Evolutionary conservation across 1,140 invertebrate genomes (phyloP).

Genomic region (Diachasmimorpha longicaudata): DNA sequence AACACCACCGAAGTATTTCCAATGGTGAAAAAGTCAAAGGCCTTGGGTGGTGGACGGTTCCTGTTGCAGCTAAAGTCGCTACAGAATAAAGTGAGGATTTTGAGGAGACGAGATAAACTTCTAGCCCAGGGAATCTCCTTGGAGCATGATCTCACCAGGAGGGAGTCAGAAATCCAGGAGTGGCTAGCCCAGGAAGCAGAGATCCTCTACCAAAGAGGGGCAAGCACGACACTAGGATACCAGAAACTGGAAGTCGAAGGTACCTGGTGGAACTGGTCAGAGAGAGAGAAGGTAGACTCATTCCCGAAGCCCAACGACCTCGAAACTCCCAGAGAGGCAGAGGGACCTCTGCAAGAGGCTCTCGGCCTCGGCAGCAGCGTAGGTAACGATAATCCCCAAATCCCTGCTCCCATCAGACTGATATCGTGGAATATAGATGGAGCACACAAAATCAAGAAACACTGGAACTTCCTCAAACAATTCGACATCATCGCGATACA

Average conservation of each 20-base stretch:
- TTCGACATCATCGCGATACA: constrained; percentile 24
- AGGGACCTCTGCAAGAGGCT: too few relatives aligned
- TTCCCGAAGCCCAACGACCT: neutral
- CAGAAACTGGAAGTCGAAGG: neutral
- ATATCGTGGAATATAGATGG: neutral
- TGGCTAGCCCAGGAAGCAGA: neutral
- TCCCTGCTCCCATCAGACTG: neutral
- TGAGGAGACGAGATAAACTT: neutral
- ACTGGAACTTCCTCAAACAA: constrained; percentile 10
- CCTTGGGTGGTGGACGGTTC: neutral
- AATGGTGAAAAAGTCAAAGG: neutral
- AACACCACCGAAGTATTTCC: neutral
- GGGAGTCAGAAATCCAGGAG: neutral
- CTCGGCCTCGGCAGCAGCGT: neutral
- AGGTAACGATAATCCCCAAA: neutral
- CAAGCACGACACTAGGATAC: neutral
- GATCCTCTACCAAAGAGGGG: neutral
- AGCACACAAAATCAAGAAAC: neutral
- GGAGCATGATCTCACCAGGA: neutral
- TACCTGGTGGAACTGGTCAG: neutral
- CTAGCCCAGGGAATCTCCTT: neutral
- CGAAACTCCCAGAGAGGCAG: too few relatives aligned
- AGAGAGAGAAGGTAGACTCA: neutral
- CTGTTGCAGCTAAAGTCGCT: neutral
- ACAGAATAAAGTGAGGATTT: neutral